Percentiles rank a stretch among this genome's conserved stretches.
Evolutionary conservation across 2,113 vertebrate genomes (phyloP).

Genomic region (Notarius lentiginosus): DNA sequence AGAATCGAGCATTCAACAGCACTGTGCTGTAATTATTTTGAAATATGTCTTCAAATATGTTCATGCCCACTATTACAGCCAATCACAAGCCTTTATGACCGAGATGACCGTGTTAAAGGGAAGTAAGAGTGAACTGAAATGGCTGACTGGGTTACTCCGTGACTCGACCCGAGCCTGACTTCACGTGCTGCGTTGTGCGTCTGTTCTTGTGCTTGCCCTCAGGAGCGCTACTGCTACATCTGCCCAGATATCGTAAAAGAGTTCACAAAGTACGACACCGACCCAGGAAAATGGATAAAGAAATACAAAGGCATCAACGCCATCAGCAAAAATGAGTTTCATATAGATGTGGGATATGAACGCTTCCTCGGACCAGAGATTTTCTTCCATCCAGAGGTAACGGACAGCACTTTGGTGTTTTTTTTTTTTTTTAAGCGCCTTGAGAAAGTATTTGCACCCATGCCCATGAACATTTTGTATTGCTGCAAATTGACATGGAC

Average conservation of each 20-base stretch:
- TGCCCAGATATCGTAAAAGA: constrained; percentile 93
- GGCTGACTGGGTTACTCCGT: neutral
- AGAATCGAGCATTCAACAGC: neutral
- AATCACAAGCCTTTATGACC: neutral
- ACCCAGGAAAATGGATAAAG: constrained; percentile 90
- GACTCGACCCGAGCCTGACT: too few species aligned
- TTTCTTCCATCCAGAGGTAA: constrained; percentile 90
- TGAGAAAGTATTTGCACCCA: neutral
- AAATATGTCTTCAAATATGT: neutral
- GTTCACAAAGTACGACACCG: constrained; percentile 88
- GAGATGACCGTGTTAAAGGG: neutral
- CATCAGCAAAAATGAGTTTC: constrained; percentile 85
- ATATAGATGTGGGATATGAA: constrained; percentile 89
- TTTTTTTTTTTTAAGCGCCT: too few species aligned
- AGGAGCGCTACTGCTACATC: constrained; percentile 91
- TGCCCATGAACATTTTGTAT: neutral
- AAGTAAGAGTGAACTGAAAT: neutral
- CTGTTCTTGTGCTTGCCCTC: neutral
- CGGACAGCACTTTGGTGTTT: neutral
- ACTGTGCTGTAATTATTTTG: neutral
- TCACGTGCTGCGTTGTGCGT: neutral
- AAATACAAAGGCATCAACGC: constrained; percentile 85
- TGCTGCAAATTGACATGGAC: neutral
- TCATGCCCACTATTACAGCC: neutral
- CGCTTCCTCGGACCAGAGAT: constrained; percentile 90